Conservation (phyloP, 2,113 vertebrate genomes). For the Salvator merianae region DNA sequence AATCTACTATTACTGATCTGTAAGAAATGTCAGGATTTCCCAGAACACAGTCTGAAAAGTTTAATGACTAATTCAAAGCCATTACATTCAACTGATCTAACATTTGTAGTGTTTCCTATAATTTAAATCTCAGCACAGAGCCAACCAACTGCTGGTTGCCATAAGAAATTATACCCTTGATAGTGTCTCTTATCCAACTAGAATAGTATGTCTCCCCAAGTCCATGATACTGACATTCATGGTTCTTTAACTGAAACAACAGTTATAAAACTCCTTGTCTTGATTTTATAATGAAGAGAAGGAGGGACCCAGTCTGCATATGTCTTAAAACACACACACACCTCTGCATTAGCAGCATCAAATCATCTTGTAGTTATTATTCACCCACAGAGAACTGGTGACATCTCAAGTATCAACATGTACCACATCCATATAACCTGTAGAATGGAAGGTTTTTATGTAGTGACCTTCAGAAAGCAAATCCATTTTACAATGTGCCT, state of each 20-base stretch:
- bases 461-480: background rate
- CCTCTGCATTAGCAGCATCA: conserved; percentile 2
- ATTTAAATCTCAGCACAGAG: background rate
- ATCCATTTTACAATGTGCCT: background rate
- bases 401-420: conserved; percentile 8
- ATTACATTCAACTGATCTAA: background rate
- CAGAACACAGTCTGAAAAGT: background rate
- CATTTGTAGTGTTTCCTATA: background rate
- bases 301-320: background rate
- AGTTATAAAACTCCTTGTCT: conserved; percentile 17
- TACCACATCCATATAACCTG: background rate
- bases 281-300: accelerated
- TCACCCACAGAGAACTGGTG: conserved; percentile 4
- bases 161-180: background rate
- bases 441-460: accelerated
- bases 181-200: background rate
- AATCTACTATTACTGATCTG: too few species aligned
- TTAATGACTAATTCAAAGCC: background rate
- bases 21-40: background rate
- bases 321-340: background rate
- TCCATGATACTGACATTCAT: background rate
- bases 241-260: background rate
- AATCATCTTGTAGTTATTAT: conserved; percentile 22
- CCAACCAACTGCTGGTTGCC: background rate
- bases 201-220: background rate